These are phyloP conservation scores for Drosophila gaucha DNA, from an alignment of 2,888 invertebrate species.

Conservation along the genomic window DNA sequence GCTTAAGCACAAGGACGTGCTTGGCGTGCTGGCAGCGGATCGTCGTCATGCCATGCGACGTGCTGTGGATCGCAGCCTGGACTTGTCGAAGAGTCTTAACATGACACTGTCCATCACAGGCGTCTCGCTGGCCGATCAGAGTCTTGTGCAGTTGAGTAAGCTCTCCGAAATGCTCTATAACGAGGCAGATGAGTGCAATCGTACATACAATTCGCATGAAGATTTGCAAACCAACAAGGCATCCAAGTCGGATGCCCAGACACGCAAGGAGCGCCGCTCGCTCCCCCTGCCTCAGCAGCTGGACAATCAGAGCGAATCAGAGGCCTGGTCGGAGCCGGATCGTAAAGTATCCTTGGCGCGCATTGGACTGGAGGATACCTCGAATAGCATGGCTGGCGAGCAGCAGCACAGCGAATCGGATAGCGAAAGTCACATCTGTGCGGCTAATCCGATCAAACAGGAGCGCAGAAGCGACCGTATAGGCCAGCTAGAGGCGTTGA, in stretches of 20 bases:
- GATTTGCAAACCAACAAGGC: slow-evolving; percentile 73
- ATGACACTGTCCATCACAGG: slow-evolving; percentile 82
- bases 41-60: slow-evolving; percentile 86
- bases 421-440: slow-evolving; percentile 79
- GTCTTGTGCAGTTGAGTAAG: slow-evolving; percentile 85
- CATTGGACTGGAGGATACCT: slow-evolving; percentile 88
- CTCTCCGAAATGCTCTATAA: slow-evolving; percentile 84
- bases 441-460: slow-evolving; percentile 44
- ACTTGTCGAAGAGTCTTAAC: slow-evolving; percentile 86
- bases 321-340: slow-evolving; percentile 95
- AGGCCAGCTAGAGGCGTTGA: slow-evolving; percentile 83
- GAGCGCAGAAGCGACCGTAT: slow-evolving; percentile 83
- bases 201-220: slow-evolving; percentile 80
- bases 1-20: slow-evolving; percentile 86
- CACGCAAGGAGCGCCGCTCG: slow-evolving; percentile 82
- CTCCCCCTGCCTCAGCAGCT: slow-evolving; percentile 68
- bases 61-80: slow-evolving; percentile 86
- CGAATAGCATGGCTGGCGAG: slow-evolving; percentile 51
- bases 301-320: slow-evolving; percentile 88
- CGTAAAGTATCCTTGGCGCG: slow-evolving; percentile 92
- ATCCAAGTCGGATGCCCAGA: slow-evolving; percentile 69
- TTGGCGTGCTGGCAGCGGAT: slow-evolving; percentile 86
- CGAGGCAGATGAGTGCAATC: slow-evolving; percentile 62
- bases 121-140: slow-evolving; percentile 85
- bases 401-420: slow-evolving; percentile 73